Conservation (phyloP, 2,797 vertebrate species). For the Schizopygopsis malacanthus region DNA sequence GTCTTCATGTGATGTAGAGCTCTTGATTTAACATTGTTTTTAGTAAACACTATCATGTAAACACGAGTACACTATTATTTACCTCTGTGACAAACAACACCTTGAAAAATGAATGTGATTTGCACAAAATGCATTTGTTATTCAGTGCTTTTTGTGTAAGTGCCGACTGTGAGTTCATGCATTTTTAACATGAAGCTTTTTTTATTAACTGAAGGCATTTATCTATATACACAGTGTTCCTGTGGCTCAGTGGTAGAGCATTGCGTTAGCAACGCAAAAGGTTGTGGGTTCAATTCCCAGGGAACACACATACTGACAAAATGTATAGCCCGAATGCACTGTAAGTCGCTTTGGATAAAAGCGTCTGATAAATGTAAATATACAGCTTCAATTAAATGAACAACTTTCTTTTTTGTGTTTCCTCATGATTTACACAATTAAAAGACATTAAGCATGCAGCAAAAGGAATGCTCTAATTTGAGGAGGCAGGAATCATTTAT, state of each 20-base stretch:
- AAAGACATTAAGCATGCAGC: conserved; percentile 17
- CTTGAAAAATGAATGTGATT: not conserved
- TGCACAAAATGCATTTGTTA: not conserved
- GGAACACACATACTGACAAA: no score
- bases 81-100: not conserved
- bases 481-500: not conserved
- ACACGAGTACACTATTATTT: not conserved
- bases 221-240: not conserved
- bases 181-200: conserved; percentile 62
- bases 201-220: not conserved
- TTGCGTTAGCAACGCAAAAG: no score
- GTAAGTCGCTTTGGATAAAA: no score
- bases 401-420: not conserved
- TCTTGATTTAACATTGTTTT: not conserved
- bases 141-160: conserved; percentile 11
- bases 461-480: conserved; percentile 8
- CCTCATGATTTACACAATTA: conserved; percentile 32
- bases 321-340: no score
- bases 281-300: no score
- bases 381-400: conserved; percentile 18
- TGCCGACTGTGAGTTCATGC: conserved; percentile 8
- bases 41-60: not conserved
- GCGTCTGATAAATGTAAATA: no score
- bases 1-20: not conserved
- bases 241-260: no score